Conservation (phyloP, 2,113 vertebrate species). For the Cochlearius cochlearius region DNA sequence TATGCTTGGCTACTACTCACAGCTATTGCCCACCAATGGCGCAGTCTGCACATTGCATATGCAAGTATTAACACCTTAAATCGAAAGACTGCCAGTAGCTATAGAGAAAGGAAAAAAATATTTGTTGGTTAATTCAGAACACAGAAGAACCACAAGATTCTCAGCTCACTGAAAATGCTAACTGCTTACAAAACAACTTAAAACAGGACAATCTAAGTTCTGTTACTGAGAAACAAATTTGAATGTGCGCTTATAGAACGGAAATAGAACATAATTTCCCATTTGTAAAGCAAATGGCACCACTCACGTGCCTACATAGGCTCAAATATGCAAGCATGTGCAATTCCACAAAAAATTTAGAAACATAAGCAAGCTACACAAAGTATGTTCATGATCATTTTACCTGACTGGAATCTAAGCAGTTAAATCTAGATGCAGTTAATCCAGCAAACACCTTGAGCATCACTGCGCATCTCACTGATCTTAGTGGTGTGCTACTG, state of each 20-base stretch:
- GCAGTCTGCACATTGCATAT: constrained; percentile 90
- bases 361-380: neutral
- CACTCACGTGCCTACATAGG: neutral
- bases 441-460: neutral
- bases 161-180: neutral
- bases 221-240: neutral
- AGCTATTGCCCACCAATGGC: constrained; percentile 96
- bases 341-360: neutral
- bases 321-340: neutral
- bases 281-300: neutral
- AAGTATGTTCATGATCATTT: neutral
- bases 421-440: neutral
- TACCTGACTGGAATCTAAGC: neutral
- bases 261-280: neutral
- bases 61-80: constrained; percentile 91
- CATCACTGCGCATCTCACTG: neutral
- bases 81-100: constrained; percentile 93
- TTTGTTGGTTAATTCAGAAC: constrained; percentile 52
- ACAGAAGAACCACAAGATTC: constrained; percentile 17
- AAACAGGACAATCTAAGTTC: neutral
- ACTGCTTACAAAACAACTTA: neutral
- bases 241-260: neutral
- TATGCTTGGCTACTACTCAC: constrained; percentile 76
- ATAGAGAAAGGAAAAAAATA: constrained; percentile 36
- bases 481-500: neutral